Conservation (phyloP, 2,113 vertebrate genomes). For the Phaethon lepturus region DNA sequence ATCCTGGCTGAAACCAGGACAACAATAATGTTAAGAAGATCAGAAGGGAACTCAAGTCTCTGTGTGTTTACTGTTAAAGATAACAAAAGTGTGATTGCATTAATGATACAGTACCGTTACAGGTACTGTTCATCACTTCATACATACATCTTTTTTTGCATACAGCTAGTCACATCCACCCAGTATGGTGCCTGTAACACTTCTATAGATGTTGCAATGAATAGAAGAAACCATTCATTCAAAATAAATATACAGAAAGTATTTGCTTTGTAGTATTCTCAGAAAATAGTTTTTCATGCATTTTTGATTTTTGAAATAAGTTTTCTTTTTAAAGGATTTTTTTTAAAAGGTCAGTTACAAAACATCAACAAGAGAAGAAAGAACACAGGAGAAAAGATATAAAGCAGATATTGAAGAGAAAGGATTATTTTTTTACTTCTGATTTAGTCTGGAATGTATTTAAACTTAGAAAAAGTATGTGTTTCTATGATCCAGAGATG, state of each 20-base stretch:
- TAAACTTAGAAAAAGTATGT: background rate
- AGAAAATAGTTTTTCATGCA: background rate
- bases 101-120: background rate
- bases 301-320: background rate
- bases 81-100: background rate
- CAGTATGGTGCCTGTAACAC: background rate
- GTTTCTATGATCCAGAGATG: background rate
- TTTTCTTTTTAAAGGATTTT: background rate
- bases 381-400: background rate
- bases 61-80: background rate
- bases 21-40: background rate
- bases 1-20: no score
- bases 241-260: background rate
- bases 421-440: background rate
- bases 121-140: background rate
- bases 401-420: background rate
- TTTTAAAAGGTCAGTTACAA: background rate
- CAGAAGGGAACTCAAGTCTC: background rate
- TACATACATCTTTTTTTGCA: background rate
- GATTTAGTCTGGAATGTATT: background rate
- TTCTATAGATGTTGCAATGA: background rate
- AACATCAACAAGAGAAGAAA: background rate
- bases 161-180: background rate
- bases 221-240: background rate
- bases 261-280: background rate